Percentiles rank a stretch among this genome's conserved stretches.
Evolutionary conservation across 2,888 invertebrate species (phyloP).

Genomic region (Dilophus febrilis): DNA sequence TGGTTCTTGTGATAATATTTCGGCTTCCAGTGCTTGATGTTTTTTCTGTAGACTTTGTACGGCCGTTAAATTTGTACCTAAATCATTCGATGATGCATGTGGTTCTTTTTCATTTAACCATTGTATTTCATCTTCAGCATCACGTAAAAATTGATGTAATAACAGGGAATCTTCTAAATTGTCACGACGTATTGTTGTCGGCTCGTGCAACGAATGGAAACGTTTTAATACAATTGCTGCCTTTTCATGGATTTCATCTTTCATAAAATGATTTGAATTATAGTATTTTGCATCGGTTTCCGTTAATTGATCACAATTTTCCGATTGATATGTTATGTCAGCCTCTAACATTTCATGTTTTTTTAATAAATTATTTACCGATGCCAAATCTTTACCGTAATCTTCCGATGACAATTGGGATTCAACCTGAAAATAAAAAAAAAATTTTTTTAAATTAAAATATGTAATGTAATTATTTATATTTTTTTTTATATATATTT

Average conservation of each 20-base stretch:
- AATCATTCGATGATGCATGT: conserved; percentile 49
- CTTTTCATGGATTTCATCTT: conserved; percentile 63
- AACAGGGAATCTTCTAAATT: conserved; percentile 80
- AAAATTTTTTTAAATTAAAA: neutral
- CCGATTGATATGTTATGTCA: conserved; percentile 67
- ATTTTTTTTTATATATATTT: conserved; percentile 14
- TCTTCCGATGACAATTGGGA: conserved; percentile 39
- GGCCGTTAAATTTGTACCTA: conserved; percentile 46
- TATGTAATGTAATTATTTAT: neutral
- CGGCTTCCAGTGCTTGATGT: conserved; percentile 80
- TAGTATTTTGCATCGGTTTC: conserved; percentile 65
- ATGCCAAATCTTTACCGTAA: conserved; percentile 70
- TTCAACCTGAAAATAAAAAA: conserved; percentile 34
- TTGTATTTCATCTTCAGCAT: conserved; percentile 80
- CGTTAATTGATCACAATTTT: conserved; percentile 62
- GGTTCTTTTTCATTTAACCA: conserved; percentile 74
- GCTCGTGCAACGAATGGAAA: conserved; percentile 70
- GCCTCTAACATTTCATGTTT: conserved; percentile 70
- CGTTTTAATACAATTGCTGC: conserved; percentile 48
- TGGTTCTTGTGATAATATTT: conserved; percentile 71
- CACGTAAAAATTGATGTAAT: conserved; percentile 77
- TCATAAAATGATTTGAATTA: conserved; percentile 73
- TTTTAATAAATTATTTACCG: conserved; percentile 67
- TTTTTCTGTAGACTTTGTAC: conserved; percentile 87
- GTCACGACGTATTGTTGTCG: conserved; percentile 77